These are phyloP conservation scores for Triplophysa dalaica DNA, from an alignment of 2,113 vertebrate genomes.

Conservation along the genomic window DNA sequence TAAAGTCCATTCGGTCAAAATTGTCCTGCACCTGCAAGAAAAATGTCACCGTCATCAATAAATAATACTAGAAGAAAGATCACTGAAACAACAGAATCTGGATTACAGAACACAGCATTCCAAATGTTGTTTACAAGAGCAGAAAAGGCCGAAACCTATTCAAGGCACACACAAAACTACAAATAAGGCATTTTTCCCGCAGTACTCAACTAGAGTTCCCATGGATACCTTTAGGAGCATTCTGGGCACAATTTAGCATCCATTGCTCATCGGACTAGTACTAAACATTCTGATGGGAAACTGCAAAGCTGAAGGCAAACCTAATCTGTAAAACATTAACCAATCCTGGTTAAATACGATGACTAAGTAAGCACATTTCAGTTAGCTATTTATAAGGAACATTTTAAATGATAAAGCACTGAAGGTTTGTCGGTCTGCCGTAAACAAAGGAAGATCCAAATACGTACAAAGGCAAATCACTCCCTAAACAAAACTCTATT, in stretches of 20 bases:
- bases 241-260: slow-evolving; percentile 43
- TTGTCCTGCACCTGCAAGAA: slow-evolving; percentile 84
- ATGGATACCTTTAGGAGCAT: slow-evolving; percentile 59
- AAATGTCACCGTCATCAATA: neutral
- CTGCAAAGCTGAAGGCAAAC: slow-evolving; percentile 12
- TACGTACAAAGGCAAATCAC: too few species aligned
- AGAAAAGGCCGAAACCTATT: slow-evolving; percentile 26
- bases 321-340: neutral
- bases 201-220: slow-evolving; percentile 58
- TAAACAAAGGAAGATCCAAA: too few species aligned
- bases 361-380: neutral
- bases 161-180: slow-evolving; percentile 51
- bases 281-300: slow-evolving; percentile 35
- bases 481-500: neutral
- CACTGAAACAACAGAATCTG: neutral
- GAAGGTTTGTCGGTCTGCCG: neutral
- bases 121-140: slow-evolving; percentile 23
- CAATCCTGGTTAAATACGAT: neutral
- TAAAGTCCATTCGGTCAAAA: slow-evolving; percentile 92
- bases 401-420: neutral
- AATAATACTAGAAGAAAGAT: neutral
- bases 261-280: slow-evolving; percentile 39
- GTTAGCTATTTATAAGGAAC: neutral
- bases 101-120: neutral
- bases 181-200: slow-evolving; percentile 57